A percentile compares a stretch with the other conserved stretches of the same genome.
These are phyloP conservation scores for Pseudopleuronectes americanus DNA, from an alignment of 2,797 vertebrate genomes.

Conservation along the genomic window DNA sequence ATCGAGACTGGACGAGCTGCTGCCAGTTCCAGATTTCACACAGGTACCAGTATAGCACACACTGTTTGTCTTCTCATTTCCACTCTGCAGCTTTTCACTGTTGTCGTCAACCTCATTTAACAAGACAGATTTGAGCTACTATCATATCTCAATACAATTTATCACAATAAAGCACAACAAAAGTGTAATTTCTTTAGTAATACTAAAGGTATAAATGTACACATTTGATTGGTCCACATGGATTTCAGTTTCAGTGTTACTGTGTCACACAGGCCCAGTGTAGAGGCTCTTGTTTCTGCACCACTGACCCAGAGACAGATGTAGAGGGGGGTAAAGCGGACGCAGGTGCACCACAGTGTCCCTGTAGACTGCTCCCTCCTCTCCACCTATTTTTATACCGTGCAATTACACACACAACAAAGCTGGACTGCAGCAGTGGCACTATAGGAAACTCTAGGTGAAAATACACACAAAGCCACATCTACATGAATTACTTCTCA, in stretches of 20 bases:
- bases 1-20: slow-evolving; percentile 82
- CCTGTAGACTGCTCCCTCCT: slow-evolving; percentile 14
- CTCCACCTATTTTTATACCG: not conserved
- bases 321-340: slow-evolving; percentile 33
- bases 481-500: not conserved
- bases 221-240: too few relatives aligned
- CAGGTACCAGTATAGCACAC: slow-evolving; percentile 73
- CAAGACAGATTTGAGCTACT: not conserved
- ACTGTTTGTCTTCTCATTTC: not conserved
- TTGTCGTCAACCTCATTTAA: not conserved
- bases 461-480: not conserved
- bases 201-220: too few relatives aligned
- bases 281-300: slow-evolving; percentile 51
- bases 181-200: too few relatives aligned
- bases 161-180: too few relatives aligned
- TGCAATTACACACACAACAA: slow-evolving; percentile 7
- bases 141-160: not conserved
- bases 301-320: slow-evolving; percentile 34
- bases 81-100: not conserved
- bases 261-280: slow-evolving; percentile 7
- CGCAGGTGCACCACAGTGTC: slow-evolving; percentile 44
- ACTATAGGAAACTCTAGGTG: too few relatives aligned
- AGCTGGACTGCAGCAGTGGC: slow-evolving; percentile 1
- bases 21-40: slow-evolving; percentile 80
- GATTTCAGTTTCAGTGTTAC: not conserved